Evolutionary conservation across 2,888 invertebrate genomes (phyloP).

Genomic region (Tiphia femorata): DNA sequence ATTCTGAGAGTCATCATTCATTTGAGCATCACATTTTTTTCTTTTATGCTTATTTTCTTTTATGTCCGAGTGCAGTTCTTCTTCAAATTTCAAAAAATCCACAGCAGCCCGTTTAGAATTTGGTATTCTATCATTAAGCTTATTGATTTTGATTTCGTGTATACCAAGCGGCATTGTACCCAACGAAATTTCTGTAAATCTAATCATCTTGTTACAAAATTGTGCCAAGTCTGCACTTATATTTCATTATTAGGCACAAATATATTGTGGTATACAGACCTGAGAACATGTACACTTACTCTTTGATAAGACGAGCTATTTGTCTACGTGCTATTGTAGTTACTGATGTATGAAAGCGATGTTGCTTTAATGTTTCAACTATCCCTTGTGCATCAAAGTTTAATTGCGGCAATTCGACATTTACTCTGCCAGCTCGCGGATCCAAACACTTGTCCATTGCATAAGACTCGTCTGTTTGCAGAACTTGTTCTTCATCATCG

Average conservation of each 20-base stretch:
- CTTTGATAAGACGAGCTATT: conserved; percentile 71
- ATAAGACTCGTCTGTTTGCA: conserved; percentile 12
- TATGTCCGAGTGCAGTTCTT: conserved; percentile 65
- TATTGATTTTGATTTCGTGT: conserved; percentile 69
- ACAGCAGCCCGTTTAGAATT: conserved; percentile 61
- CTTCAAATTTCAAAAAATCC: conserved; percentile 71
- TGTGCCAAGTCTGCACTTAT: no score
- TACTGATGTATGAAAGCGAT: conserved; percentile 70
- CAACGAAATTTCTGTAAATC: conserved; percentile 73
- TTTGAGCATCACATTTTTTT: conserved; percentile 31
- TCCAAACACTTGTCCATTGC: conserved; percentile 70
- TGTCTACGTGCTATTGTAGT: conserved; percentile 73
- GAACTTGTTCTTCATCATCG: conserved; percentile 58
- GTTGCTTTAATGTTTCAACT: conserved; percentile 70
- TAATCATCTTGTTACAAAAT: no score
- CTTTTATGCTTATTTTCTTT: conserved; percentile 48
- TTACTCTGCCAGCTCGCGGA: conserved; percentile 85
- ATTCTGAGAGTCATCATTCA: conserved; percentile 14
- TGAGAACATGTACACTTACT: conserved; percentile 64
- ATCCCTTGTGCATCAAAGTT: conserved; percentile 75
- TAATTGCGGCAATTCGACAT: conserved; percentile 80
- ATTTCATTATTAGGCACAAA: no score
- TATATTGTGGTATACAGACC: not conserved
- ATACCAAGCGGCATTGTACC: conserved; percentile 79
- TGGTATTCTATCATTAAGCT: conserved; percentile 52